Evolutionary conservation across 2,113 vertebrate genomes (phyloP), one percentile per base, ranked within the genome.

Genomic region (Zosterops japonicus): DNA sequence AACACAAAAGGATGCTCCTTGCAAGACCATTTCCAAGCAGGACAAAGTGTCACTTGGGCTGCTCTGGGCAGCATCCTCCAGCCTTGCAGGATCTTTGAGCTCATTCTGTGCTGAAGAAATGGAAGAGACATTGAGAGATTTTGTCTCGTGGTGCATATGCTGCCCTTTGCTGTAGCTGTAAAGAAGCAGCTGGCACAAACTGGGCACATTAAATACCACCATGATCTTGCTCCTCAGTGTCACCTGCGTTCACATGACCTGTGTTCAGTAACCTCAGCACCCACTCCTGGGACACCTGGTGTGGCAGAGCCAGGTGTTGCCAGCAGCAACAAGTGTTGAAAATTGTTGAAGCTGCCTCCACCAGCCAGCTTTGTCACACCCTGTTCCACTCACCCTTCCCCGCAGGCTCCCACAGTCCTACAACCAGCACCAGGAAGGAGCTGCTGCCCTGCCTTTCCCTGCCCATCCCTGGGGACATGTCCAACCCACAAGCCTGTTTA

Each of bases 291-390:
- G 31, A 25, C 28, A 28, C 29, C 18, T 44, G 36, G n/a, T 1
- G 0, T 14, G 22, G 52, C 61, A 52, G n/a, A 70, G 49, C 18
- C 9, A 39, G 36, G 36, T 39, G 36, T 39, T 39, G 36, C 36
- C 36, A 53, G 52, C 22, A 60, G 19, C 25, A 36, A 36, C 41
- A n/a, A 72, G 4, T 6, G 10, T 39, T 63, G 53, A 50, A 74
- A 78, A 35, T 17, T 1, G 28, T 24, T 65, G 50, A 22, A n/a
- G 21, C 28, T 61, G 16, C 27, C 61, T 56, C 24, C 46, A 17
- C 8, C 1, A 1, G 5, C 20, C 2, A 1, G 8, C 35, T 84
- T 55, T 52, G 50, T 42, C 11, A 2, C 27, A 13, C 15, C 8
- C 11, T 6, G 5, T 44, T 33, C 16, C 65, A 21, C 18, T 8